Evolutionary conservation across 2,797 vertebrate genomes (phyloP), one percentile per base, ranked within the genome.

Genomic region (Melanotaenia parkinsoni): DNA sequence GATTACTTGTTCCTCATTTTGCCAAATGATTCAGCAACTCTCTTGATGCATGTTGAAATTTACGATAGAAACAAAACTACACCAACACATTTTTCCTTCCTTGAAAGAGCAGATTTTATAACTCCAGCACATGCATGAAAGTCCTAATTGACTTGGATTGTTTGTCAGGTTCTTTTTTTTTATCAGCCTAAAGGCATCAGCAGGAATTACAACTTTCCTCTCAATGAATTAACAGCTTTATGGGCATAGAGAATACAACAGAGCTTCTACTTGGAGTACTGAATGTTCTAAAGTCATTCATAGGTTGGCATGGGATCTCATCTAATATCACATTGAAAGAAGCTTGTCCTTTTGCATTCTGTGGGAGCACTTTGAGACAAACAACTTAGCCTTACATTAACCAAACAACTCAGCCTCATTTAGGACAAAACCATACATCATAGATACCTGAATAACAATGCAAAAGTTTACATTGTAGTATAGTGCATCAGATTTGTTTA

Each of bases 181-280:
- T 72, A 67, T 63, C 66, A 53, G 45, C 74, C 70, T 54, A 40
- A 76, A 68, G 61, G 70, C 80, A 83, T 80, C 70, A 76, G 70
- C 85, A 87, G 76, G 87, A 86, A 75, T 37, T 45, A 26, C 67
- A 40, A 78, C 90, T 86, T 92, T 91, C 88, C 85, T 69, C 26
- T 37, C 70, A 43, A 79, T 32, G 4, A 81, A 79, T 82, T 66
- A 63, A 37, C 58, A 77, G 32, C 68, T 63, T 40, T 30, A 61
- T 57, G 18, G 26, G 51, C 18, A 35, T 24, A 69, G 51, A 77
- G 32, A 57, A 50, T 28, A 74, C 73, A 76, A 81, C 62, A 67
- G 53, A 65, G 40, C 14, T 38, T 74, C 22, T 58, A 70, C 37
- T 32, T 40, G 37, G 10, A 40, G 77, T 1, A 76, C 72, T 77